A percentile compares a stretch with the other conserved stretches of the same genome.
phyloP scores from a whole-genome alignment of 2,113 vertebrate species.

The Heterotis niloticus region DNA sequence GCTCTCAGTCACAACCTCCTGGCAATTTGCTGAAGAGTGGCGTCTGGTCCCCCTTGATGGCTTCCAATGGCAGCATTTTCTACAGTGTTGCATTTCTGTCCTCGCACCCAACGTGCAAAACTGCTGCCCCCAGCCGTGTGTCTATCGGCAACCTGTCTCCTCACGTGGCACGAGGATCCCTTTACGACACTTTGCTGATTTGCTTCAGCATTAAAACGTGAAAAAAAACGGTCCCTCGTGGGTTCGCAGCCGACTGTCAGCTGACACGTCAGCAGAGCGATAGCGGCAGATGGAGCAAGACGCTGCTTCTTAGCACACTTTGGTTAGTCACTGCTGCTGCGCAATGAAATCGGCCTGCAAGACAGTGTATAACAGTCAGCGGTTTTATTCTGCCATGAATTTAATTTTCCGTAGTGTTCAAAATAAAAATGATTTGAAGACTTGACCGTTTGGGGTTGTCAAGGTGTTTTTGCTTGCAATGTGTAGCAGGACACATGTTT shows the following conservation, averaged over 20 bases:
- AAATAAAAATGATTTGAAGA: no score
- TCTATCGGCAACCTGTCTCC: conserved; percentile 15
- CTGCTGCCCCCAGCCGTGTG: no score
- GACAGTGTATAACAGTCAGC: no score
- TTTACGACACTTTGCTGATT: conserved; percentile 18
- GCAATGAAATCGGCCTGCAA: no score
- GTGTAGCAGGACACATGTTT: not conserved
- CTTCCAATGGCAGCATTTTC: no score
- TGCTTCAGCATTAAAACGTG: conserved; percentile 20
- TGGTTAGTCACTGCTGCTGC: not conserved
- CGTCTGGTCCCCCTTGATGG: no score
- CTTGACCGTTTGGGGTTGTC: no score
- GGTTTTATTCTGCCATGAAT: no score
- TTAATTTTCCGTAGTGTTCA: no score
- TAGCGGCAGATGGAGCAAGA: not conserved
- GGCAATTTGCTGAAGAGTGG: no score
- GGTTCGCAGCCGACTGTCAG: conserved; percentile 6
- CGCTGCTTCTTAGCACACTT: not conserved
- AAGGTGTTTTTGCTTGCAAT: not conserved
- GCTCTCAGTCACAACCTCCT: conserved; percentile 21
- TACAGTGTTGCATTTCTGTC: no score
- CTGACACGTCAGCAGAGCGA: not conserved
- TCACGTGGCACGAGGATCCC: not conserved
- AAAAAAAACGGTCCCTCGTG: not conserved
- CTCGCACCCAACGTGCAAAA: not conserved